Conservation (phyloP, 2,888 invertebrate species). For the Sycophila texana region DNA sequence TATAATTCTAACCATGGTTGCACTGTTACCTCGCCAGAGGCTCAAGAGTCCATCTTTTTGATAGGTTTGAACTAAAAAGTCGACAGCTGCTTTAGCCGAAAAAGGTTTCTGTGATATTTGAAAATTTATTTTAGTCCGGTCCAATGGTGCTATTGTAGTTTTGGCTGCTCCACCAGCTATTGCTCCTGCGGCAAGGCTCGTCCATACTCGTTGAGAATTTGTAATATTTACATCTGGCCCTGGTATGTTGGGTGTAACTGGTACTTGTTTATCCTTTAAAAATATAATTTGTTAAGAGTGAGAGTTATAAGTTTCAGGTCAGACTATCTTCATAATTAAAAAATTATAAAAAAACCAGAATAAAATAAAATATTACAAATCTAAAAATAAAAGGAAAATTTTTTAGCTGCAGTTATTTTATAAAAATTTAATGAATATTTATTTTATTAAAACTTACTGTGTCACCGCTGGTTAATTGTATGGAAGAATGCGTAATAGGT, state of each 20-base stretch:
- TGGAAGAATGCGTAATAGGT: neutral
- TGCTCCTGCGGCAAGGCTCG: slow-evolving; percentile 94
- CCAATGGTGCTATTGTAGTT: slow-evolving; percentile 96
- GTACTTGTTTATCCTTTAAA: slow-evolving; percentile 25
- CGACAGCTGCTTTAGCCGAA: slow-evolving; percentile 83
- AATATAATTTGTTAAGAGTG: neutral
- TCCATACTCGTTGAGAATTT: slow-evolving; percentile 82
- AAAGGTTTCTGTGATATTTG: slow-evolving; percentile 90
- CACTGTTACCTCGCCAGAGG: slow-evolving; percentile 98
- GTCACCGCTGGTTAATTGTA: slow-evolving; percentile 16
- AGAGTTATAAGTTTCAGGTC: too few species aligned
- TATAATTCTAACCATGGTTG: slow-evolving; percentile 97
- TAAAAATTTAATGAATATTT: too few species aligned
- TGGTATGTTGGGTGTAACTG: neutral
- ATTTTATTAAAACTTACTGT: slow-evolving; percentile 13
- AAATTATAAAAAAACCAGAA: neutral
- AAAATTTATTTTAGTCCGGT: slow-evolving; percentile 98
- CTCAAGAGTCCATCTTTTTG: slow-evolving; percentile 87
- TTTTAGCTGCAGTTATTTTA: too few species aligned
- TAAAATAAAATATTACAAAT: neutral
- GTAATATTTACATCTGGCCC: slow-evolving; percentile 60
- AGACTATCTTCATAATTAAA: too few species aligned
- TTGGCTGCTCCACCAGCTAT: slow-evolving; percentile 96
- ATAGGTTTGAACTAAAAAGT: slow-evolving; percentile 83
- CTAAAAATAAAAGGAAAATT: neutral